Conservation (phyloP, 2,797 vertebrate genomes). For the Aldrovandia affinis region DNA sequence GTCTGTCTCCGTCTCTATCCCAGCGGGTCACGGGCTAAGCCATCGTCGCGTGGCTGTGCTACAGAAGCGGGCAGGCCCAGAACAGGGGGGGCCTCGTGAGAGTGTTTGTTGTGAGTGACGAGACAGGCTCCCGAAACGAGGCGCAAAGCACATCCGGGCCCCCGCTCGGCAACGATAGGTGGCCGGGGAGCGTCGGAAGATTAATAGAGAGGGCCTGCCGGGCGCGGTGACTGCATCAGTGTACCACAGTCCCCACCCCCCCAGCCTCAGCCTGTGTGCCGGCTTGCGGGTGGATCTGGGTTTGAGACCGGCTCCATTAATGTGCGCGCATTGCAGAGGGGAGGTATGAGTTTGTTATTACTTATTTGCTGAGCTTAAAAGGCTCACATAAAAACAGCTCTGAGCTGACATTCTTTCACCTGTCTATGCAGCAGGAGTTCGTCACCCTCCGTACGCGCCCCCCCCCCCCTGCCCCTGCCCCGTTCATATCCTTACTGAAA, state of each 20-base stretch:
- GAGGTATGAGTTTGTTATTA: too few relatives aligned
- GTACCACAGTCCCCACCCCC: neutral
- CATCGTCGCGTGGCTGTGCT: neutral
- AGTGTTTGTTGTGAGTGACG: constrained; percentile 36
- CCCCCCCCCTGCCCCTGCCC: too few relatives aligned
- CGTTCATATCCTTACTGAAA: too few relatives aligned
- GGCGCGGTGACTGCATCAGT: too few relatives aligned
- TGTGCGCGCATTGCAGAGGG: too few relatives aligned
- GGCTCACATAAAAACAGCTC: too few relatives aligned
- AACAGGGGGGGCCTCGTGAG: neutral
- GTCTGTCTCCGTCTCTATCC: neutral
- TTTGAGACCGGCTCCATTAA: neutral
- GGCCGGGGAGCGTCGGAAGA: constrained; percentile 32
- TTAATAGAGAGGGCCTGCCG: constrained; percentile 17
- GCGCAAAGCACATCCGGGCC: constrained; percentile 28
- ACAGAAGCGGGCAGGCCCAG: neutral
- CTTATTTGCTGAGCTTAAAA: too few relatives aligned
- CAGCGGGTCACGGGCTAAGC: neutral
- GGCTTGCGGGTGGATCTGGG: neutral
- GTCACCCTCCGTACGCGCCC: too few relatives aligned
- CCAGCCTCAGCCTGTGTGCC: neutral
- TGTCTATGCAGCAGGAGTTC: neutral
- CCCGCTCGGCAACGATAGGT: constrained; percentile 24
- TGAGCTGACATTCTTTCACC: neutral
- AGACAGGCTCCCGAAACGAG: constrained; percentile 34